phyloP scores from a whole-genome alignment of 64 coral and sea anemone species.

The Montipora sp. region DNA sequence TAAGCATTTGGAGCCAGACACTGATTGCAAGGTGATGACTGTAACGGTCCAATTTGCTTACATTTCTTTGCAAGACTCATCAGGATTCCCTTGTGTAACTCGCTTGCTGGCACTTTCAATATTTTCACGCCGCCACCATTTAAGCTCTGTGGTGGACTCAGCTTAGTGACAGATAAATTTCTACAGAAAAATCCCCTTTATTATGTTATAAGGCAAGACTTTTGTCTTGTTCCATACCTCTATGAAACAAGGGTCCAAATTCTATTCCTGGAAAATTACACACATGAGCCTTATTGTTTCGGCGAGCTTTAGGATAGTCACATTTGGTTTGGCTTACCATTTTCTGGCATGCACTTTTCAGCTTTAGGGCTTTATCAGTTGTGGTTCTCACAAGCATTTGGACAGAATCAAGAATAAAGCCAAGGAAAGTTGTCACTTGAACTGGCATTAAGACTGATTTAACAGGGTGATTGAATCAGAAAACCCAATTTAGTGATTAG shows the following conservation, averaged over 20 bases:
- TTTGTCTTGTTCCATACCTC: conserved; percentile 2
- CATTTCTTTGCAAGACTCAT: background rate
- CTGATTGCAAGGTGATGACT: background rate
- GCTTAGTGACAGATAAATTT: background rate
- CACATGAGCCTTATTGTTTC: background rate
- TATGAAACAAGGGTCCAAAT: conserved; percentile 27
- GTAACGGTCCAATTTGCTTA: background rate
- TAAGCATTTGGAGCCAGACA: too few relatives aligned
- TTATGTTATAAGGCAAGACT: background rate
- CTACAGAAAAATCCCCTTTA: conserved; percentile 15
- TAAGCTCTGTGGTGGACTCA: background rate
- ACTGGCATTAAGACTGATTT: conserved; percentile 53
- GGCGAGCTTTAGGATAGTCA: background rate
- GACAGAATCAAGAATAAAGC: conserved; percentile 32
- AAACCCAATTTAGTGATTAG: conserved; percentile 13
- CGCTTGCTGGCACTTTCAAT: conserved; percentile 16
- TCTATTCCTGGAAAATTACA: conserved; percentile 39
- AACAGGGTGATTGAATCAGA: conserved; percentile 3
- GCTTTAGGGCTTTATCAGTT: background rate
- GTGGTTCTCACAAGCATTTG: conserved; percentile 31
- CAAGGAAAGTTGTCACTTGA: conserved; percentile 30
- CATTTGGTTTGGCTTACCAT: background rate
- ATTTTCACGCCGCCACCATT: conserved; percentile 26
- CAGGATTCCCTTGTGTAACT: background rate
- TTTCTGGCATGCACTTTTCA: background rate